Conservation (phyloP, 2,113 vertebrate species). For the Vireo altiloquus region DNA sequence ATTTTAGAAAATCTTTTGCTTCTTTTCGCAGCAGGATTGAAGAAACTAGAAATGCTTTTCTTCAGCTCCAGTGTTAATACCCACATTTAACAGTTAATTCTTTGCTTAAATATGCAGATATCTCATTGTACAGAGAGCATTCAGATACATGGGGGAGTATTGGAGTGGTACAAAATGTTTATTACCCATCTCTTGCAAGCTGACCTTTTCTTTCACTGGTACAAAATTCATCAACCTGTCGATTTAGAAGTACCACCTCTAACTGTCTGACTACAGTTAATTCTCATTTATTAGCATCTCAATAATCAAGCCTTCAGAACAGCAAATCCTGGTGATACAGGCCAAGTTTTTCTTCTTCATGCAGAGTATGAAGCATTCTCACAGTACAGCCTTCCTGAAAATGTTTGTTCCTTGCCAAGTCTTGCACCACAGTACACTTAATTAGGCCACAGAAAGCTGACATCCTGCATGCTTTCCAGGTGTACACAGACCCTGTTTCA, state of each 20-base stretch:
- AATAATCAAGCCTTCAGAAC: neutral
- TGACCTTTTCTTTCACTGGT: neutral
- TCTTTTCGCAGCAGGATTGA: neutral
- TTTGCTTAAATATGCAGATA: neutral
- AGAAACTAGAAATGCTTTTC: neutral
- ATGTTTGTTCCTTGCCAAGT: constrained; percentile 18
- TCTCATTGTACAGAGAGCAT: neutral
- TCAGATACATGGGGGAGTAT: neutral
- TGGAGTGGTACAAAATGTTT: neutral
- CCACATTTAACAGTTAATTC: neutral
- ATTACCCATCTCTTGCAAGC: neutral
- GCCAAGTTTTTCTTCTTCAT: neutral
- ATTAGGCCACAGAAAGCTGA: constrained; percentile 11
- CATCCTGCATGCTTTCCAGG: constrained; percentile 3
- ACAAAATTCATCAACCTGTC: neutral
- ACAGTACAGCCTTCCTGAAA: neutral
- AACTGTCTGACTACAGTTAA: neutral
- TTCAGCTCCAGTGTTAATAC: neutral
- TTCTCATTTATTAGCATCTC: neutral
- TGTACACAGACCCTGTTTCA: neutral
- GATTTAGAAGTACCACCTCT: neutral
- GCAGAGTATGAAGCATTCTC: neutral
- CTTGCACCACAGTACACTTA: neutral
- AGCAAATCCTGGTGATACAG: neutral
- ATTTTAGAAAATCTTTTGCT: neutral